Conservation (phyloP, 2,888 invertebrate species). For the Neoascia interrupta region DNA sequence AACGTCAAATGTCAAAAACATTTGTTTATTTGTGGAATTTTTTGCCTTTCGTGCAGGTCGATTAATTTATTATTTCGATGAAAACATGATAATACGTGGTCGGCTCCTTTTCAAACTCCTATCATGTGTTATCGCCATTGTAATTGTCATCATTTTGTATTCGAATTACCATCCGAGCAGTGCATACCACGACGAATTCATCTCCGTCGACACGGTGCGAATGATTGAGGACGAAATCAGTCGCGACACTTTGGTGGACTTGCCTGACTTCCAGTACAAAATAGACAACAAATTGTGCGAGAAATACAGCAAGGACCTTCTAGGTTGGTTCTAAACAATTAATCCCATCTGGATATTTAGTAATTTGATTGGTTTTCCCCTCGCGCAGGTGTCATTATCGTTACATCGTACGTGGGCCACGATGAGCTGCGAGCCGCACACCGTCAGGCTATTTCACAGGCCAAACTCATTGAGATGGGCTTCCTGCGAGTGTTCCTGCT, state of each 20-base stretch:
- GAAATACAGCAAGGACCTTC: slow-evolving; percentile 72
- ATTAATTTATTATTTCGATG: slow-evolving; percentile 27
- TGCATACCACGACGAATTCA: slow-evolving; percentile 73
- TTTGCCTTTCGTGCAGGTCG: slow-evolving; percentile 2
- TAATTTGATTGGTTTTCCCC: background rate
- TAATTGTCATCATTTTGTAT: slow-evolving; percentile 74
- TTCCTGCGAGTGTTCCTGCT: slow-evolving; percentile 85
- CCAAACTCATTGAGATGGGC: slow-evolving; percentile 82
- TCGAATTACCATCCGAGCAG: slow-evolving; percentile 72
- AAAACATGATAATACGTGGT: slow-evolving; percentile 77
- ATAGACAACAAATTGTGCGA: slow-evolving; percentile 74
- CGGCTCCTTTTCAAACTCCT: slow-evolving; percentile 73
- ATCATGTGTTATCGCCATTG: slow-evolving; percentile 72
- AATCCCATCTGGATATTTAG: background rate
- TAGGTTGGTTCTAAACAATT: slow-evolving; percentile 73
- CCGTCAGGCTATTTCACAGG: slow-evolving; percentile 83
- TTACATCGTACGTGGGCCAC: slow-evolving; percentile 89
- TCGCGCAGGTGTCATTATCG: slow-evolving; percentile 81
- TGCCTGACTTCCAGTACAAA: slow-evolving; percentile 75
- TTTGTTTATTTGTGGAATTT: slow-evolving; percentile 53
- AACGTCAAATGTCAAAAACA: too few relatives aligned
- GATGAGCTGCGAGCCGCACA: slow-evolving; percentile 85
- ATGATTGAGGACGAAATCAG: slow-evolving; percentile 45
- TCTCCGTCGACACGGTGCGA: slow-evolving; percentile 67
- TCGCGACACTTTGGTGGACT: slow-evolving; percentile 72